Conservation (phyloP, 2,797 vertebrate genomes). For the Pangasius larnaudii region DNA sequence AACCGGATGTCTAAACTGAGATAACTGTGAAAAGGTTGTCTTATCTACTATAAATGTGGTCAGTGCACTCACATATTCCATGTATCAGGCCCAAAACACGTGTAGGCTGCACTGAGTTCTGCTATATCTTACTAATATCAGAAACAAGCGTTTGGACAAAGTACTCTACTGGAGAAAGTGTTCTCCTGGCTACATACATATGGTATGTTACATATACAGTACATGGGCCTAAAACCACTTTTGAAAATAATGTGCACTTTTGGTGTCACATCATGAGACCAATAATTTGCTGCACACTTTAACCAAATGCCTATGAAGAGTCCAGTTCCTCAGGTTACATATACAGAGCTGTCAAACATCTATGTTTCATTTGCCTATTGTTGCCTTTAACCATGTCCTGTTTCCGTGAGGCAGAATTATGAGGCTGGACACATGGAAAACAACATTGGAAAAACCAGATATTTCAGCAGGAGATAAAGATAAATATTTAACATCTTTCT, state of each 20-base stretch:
- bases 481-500: neutral
- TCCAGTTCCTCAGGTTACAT: neutral
- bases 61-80: neutral
- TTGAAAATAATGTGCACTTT: neutral
- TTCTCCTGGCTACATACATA: neutral
- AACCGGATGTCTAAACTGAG: neutral
- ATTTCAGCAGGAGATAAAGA: neutral
- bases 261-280: neutral
- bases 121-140: neutral
- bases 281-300: neutral
- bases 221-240: neutral
- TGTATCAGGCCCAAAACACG: neutral
- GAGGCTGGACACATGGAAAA: neutral
- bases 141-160: neutral
- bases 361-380: neutral
- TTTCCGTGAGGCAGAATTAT: neutral
- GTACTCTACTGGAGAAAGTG: neutral
- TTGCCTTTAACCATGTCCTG: neutral
- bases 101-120: neutral
- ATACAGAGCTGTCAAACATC: neutral
- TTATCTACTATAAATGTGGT: neutral
- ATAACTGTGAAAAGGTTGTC: neutral
- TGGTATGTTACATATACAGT: neutral
- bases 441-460: neutral
- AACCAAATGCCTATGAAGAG: neutral